Evolutionary conservation across 2,888 invertebrate genomes (phyloP), one percentile per base, ranked within the genome.

Genomic region (Napeogenes sylphis): DNA sequence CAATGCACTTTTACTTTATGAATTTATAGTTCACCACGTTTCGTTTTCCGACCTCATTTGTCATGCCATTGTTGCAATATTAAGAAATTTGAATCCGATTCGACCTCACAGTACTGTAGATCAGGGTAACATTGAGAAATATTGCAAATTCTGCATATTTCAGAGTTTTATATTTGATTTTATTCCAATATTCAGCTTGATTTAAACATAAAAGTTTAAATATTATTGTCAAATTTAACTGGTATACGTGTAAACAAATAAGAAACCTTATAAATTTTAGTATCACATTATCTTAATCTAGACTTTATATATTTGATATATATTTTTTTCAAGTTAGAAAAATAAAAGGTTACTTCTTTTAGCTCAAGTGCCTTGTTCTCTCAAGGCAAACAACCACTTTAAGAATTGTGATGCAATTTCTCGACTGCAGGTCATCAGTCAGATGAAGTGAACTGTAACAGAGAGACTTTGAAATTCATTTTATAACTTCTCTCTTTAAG

Each of bases 1-100:
- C 79, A 74, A 73, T 85, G 83, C 83, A 81, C 79, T 85, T 83
- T 85, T 81, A 73, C 75, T 73, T 72, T 68, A 70, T 70, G 70
- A 71, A 74, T 73, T 73, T 68, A 71, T 81, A 78, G 79, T 78
- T 76, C 74, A 73, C 79, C 76, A 78, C 78, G 80, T 80, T 80
- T 78, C 78, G 72, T 79, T 80, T 76, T 74, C 75, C 74, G 69
- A 67, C 71, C 76, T 80, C 80, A 78, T 85, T 82, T 82, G 78
- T 84, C 82, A 81, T 76, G 70, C 69, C 66, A 57, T 68, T 68
- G 69, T 71, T 69, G 69, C 62, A 67, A 67, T 65, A 66, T 60
- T 67, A 61, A 66, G 65, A 68, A 65, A 65, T 70, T 69, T 68
- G 68, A 70, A 71, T 67, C 65, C 55, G 61, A 64, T 68, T 68